Evolutionary conservation across 2,888 invertebrate genomes (phyloP).

Genomic region (Atethmia centrago): DNA sequence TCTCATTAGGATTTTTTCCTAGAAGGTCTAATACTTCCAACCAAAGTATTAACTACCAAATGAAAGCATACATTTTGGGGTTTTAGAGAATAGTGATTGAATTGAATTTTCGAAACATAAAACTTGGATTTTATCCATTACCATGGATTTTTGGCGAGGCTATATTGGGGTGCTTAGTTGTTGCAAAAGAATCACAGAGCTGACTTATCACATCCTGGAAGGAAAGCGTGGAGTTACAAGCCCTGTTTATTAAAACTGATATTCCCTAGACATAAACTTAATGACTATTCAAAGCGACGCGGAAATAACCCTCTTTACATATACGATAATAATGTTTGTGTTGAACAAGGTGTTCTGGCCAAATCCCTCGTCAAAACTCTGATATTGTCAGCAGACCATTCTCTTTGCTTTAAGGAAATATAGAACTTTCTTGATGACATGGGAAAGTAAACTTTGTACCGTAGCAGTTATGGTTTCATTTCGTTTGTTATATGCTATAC

Average conservation of each 20-base stretch:
- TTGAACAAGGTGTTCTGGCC: slow-evolving; percentile 39
- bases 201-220: background rate
- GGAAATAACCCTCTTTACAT: slow-evolving; percentile 21
- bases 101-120: background rate
- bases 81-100: background rate
- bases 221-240: background rate
- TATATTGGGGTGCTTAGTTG: background rate
- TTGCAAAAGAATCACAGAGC: background rate
- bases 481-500: background rate
- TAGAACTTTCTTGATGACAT: slow-evolving; percentile 11
- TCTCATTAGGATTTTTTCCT: background rate
- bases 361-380: slow-evolving; percentile 70
- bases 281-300: slow-evolving; percentile 2
- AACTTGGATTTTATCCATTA: background rate
- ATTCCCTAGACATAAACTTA: background rate
- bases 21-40: background rate
- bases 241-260: background rate
- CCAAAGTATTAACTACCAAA: background rate
- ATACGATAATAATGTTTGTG: slow-evolving; percentile 46
- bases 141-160: too few relatives aligned
- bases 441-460: slow-evolving; percentile 8
- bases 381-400: slow-evolving; percentile 63
- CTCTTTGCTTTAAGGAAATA: slow-evolving; percentile 22
- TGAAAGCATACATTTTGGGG: background rate
- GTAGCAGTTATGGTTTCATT: background rate